Conservation (phyloP, 2,797 vertebrate genomes). For the Parambassis ranga region DNA sequence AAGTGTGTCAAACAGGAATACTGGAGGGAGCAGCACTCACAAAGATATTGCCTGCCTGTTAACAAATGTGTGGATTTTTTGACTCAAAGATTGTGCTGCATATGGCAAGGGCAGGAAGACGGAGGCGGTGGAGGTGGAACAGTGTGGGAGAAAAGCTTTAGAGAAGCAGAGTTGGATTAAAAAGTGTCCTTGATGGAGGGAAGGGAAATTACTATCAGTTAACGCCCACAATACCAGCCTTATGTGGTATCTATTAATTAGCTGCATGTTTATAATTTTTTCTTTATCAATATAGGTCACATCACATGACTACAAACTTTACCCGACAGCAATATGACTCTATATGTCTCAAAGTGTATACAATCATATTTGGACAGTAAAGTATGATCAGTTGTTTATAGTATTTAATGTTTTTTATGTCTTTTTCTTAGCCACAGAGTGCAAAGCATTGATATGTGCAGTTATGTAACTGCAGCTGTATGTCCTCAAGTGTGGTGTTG, state of each 20-base stretch:
- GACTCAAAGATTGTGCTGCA: conserved; percentile 1
- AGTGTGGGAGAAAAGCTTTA: background rate
- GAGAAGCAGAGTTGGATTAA: background rate
- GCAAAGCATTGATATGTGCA: too few species aligned
- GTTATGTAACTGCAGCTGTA: too few species aligned
- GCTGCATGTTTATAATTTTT: conserved; percentile 1
- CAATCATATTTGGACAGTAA: too few species aligned
- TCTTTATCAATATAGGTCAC: too few species aligned
- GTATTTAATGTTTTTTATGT: too few species aligned
- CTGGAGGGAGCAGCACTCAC: conserved; percentile 16
- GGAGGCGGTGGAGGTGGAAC: background rate
- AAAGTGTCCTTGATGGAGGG: background rate
- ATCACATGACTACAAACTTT: too few species aligned
- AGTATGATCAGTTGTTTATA: too few species aligned
- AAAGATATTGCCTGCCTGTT: conserved; percentile 32
- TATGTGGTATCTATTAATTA: conserved; percentile 1
- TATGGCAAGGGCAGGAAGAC: background rate
- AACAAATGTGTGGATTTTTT: background rate
- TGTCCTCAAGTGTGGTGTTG: too few species aligned
- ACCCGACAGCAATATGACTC: too few species aligned
- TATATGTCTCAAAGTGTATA: too few species aligned
- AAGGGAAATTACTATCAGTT: background rate
- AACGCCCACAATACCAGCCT: background rate
- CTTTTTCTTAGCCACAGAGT: too few species aligned
- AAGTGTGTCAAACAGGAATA: conserved; percentile 52